phyloP scores from a whole-genome alignment of 2,888 invertebrate species.

The Venusia cambrica region DNA sequence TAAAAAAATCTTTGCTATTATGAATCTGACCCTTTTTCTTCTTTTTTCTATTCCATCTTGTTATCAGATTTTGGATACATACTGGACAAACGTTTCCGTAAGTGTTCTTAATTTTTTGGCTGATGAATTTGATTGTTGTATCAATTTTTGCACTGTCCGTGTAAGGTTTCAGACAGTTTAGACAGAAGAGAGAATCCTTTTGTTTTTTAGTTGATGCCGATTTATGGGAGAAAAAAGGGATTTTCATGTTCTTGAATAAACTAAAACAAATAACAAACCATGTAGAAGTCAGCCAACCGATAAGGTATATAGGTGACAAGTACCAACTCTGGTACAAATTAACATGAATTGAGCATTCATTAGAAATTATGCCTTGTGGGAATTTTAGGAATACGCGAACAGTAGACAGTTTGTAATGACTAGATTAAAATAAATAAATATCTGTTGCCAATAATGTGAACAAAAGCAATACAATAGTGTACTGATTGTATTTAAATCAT shows the following conservation, averaged over 20 bases:
- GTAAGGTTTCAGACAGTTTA: constrained; percentile 32
- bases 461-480: neutral
- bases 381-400: no score
- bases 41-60: constrained; percentile 7
- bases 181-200: constrained; percentile 43
- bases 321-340: no score
- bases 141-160: constrained; percentile 7
- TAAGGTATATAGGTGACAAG: no score
- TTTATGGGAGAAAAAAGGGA: constrained; percentile 68
- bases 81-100: constrained; percentile 24
- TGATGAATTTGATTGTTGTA: constrained; percentile 2
- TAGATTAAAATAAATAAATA: no score
- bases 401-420: no score
- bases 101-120: constrained; percentile 12
- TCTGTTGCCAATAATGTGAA: no score
- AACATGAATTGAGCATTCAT: no score
- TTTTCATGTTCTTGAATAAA: constrained; percentile 43
- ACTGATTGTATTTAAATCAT: no score
- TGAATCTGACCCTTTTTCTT: constrained; percentile 2
- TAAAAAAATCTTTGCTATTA: constrained; percentile 10
- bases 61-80: constrained; percentile 19
- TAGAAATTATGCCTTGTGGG: no score
- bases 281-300: no score
- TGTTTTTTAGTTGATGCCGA: constrained; percentile 35
- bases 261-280: no score